Conservation (phyloP, 2,797 vertebrate genomes). For the Pantherophis vulpinus region DNA sequence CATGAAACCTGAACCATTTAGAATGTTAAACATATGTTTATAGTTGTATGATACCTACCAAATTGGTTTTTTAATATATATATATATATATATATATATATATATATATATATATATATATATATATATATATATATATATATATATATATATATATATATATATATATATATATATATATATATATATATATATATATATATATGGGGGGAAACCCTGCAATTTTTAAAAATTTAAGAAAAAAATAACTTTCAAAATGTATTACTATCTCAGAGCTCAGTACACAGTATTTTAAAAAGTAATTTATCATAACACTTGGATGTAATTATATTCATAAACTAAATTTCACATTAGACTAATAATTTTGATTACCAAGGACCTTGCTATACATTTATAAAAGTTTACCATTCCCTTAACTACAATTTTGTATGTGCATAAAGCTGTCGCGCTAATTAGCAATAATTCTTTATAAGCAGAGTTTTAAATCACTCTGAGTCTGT, state of each 20-base stretch:
- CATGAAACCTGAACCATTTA: neutral
- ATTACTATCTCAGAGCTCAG: slow-evolving; percentile 30
- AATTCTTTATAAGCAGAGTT: slow-evolving; percentile 27
- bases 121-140: no score
- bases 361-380: slow-evolving; percentile 32
- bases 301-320: slow-evolving; percentile 20
- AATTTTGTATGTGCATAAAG: slow-evolving; percentile 10
- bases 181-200: no score
- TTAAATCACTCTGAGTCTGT: neutral
- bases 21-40: slow-evolving; percentile 28
- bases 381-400: neutral
- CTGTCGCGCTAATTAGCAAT: slow-evolving; percentile 4
- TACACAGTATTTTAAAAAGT: slow-evolving; percentile 30
- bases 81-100: no score
- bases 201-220: neutral
- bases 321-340: slow-evolving; percentile 23
- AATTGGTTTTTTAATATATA: neutral
- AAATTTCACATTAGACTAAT: slow-evolving; percentile 25
- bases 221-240: neutral
- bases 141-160: no score
- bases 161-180: no score
- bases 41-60: neutral
- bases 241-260: neutral
- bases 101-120: no score
- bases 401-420: neutral